Base-by-base conservation (phyloP, 2,113 vertebrate species). In the Mus spicilegus region DNA sequence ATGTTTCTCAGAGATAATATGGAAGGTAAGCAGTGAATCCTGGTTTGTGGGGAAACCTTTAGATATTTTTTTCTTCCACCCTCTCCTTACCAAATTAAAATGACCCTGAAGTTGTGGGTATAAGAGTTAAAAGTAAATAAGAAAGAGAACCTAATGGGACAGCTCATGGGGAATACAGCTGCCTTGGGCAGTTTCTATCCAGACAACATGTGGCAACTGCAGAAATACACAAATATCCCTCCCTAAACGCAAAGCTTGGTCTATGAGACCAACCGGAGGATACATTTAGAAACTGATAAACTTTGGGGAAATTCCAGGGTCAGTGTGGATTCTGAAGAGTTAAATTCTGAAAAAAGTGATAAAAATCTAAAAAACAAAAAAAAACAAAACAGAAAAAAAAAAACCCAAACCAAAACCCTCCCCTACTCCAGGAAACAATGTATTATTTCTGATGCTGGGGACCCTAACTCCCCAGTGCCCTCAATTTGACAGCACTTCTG, bases 221-320 rank as follows among this genome's bases (percentile, higher is more conserved):
- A 69, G 9, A 96, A 92, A 82, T n/a, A 78, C 33, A 51, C 2
- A 89, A 78, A 94, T 82, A 20, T 2, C 22, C 42, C 46, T 2
- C 22, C 42, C 46, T 75, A 67, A 73, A 82, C 69, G 77, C 33
- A 42, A 91, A 94, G 1, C 19, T 0, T 39, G 14, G 39, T 30
- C 14, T 26, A n/a, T 1, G 56, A 28, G 65, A 89, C 19, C 42
- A 72, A 90, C 76, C 16, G 24, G 69, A 75, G 12, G 17, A 93
- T 93, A 81, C 75, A 72, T 49, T 75, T 33, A 81, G 82, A 91
- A 81, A 94, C 28, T n/a, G 56, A 39, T 1, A 80, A 96, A 80
- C 51, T 87, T 14, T 75, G 73, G 72, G 22, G 8, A 63, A 80
- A 81, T 85, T 75, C 8, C 8, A 69, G 54, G 46, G 36, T 67